Evolutionary conservation across 2,888 invertebrate genomes (phyloP), one percentile per base, ranked within the genome.

Genomic region (Megamerina dolium): DNA sequence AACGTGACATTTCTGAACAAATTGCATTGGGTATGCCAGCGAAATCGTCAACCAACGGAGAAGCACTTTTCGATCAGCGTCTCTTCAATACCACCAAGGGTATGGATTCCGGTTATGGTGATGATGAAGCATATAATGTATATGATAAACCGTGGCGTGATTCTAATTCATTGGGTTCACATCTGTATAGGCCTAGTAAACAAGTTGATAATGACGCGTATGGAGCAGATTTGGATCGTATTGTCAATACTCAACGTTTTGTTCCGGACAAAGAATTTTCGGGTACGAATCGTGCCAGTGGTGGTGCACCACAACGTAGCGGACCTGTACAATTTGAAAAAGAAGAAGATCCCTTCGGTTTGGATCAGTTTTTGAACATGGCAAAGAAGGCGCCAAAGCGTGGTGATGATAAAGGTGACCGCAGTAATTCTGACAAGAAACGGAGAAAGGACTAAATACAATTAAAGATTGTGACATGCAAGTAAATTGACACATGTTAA

Each of bases 111-210:
- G 80, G 80, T 64, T 97, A 91, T 69, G 94, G 85, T 0, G 96
- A 97, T 60, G 99, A 99, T 59, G 99, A 99, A 59, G 87, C 86
- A 0, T 99, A 99, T 73, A 94, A 87, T 66, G 95, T 97, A 0
- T 99, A 99, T 64, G 96, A 97, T 73, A 93, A 94, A 68, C 93
- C 99, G 1, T 99, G 97, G 99, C 82, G 96, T 42, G 88, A 91
- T 56, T 82, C 85, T 21, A 87, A 86, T 56, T 81, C 83, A 1
- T 78, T 96, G 46, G 90, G 87, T 1, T 82, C 87, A 27, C 90
- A 92, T 68, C 83, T 99, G 43, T 95, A 95, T 73, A 73, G 94
- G 30, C 94, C 94, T 0, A 80, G 84, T 37, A 82, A 88, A 57
- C 87, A 91, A 66, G 76, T 88, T 0, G 96, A 97, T 64, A 85